Conservation (phyloP, 2,113 vertebrate species). For the Caloenas nicobarica region DNA sequence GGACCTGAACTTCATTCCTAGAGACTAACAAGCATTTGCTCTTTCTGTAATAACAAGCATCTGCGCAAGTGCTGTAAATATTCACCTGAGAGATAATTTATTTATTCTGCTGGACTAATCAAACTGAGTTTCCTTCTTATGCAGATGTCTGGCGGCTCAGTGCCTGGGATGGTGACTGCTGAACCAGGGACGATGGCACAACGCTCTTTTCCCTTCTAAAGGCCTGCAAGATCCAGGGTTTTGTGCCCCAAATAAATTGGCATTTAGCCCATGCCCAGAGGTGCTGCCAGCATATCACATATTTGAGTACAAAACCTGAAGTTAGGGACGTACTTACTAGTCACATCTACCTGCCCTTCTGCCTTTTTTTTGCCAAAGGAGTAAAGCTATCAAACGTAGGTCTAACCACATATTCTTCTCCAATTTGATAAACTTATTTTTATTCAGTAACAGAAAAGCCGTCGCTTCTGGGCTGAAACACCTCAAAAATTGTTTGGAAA, state of each 20-base stretch:
- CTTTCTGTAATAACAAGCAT: neutral
- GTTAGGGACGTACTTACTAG: neutral
- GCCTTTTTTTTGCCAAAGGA: neutral
- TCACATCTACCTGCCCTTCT: neutral
- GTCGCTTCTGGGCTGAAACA: neutral
- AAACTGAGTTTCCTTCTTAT: neutral
- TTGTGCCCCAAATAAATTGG: accelerated
- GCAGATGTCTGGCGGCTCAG: neutral
- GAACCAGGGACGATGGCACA: neutral
- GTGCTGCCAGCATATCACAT: accelerated
- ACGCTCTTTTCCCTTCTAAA: accelerated
- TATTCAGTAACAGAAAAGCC: neutral
- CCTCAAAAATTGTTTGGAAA: neutral
- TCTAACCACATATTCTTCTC: neutral
- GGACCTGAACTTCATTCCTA: neutral
- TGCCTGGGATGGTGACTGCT: accelerated
- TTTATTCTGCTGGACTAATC: accelerated
- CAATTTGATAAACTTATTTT: neutral
- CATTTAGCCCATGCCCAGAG: neutral
- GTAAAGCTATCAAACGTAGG: neutral
- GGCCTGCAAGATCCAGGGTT: neutral
- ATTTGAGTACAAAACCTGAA: neutral
- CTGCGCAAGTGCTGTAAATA: neutral
- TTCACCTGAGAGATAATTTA: neutral
- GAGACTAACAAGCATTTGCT: neutral